A percentile compares a stretch with the other conserved stretches of the same genome.
phyloP scores from a whole-genome alignment of 2,797 vertebrate species.

The Hafferia zeledoni region DNA sequence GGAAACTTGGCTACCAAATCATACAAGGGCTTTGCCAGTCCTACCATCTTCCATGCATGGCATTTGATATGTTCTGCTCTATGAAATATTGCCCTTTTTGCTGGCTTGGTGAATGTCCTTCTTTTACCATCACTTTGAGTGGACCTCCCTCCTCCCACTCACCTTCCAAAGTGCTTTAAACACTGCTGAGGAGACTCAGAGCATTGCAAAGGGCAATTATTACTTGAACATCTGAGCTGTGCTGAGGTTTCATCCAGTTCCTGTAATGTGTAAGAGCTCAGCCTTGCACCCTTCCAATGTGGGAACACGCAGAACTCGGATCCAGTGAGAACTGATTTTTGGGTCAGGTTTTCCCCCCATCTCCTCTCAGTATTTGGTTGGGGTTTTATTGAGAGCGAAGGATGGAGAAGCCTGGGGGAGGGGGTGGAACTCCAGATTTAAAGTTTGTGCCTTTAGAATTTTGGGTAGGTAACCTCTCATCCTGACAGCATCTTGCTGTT shows the following conservation, averaged over 20 bases:
- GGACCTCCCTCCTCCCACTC: not conserved
- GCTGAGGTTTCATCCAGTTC: not conserved
- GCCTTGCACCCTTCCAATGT: not conserved
- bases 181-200: not conserved
- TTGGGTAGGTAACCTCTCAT: not conserved
- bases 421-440: not conserved
- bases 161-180: not conserved
- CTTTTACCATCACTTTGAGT: not conserved
- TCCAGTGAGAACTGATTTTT: not conserved
- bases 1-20: not conserved
- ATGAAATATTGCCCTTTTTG: not conserved
- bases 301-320: not conserved
- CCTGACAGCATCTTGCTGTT: not conserved
- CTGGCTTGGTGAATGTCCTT: not conserved
- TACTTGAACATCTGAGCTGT: not conserved
- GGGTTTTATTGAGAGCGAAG: not conserved
- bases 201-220: not conserved
- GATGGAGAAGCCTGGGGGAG: not conserved
- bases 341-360: not conserved
- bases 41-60: not conserved
- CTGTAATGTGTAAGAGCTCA: fast-evolving
- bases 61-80: not conserved
- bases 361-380: not conserved
- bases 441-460: not conserved
- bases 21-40: not conserved